Conservation (phyloP, 2,113 vertebrate species). For the Sinocyclocheilus grahami region DNA sequence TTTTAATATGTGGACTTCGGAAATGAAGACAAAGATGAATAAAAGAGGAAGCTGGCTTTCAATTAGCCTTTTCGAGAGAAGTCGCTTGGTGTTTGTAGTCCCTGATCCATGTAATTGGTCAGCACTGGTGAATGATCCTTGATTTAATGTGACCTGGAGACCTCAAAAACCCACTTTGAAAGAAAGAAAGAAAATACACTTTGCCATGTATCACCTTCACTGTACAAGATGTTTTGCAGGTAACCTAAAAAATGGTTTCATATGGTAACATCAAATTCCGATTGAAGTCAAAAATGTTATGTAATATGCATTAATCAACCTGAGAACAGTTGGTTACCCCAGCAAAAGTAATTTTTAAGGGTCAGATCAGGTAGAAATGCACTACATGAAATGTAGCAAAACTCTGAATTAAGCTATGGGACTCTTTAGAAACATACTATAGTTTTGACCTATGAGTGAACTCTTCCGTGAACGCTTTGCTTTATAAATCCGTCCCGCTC, state of each 20-base stretch:
- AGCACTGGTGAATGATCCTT: slow-evolving; percentile 46
- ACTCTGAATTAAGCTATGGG: background rate
- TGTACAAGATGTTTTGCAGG: background rate
- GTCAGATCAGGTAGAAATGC: too few species aligned
- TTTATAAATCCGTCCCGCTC: slow-evolving; percentile 11
- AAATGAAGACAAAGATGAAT: background rate
- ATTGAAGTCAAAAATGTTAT: background rate
- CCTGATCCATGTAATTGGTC: slow-evolving; percentile 26
- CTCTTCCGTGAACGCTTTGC: background rate
- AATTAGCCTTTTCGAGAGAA: slow-evolving; percentile 29
- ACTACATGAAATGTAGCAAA: background rate
- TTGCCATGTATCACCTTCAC: background rate
- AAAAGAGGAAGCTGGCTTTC: slow-evolving; percentile 8
- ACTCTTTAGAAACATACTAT: background rate
- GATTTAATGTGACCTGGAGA: slow-evolving; percentile 22
- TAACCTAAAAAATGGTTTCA: background rate
- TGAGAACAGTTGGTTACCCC: background rate
- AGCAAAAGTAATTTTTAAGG: background rate
- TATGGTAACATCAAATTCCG: background rate
- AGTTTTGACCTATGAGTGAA: slow-evolving; percentile 1
- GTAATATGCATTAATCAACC: background rate
- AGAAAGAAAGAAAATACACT: background rate
- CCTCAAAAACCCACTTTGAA: background rate
- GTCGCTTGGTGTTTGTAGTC: background rate
- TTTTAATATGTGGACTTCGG: slow-evolving; percentile 16